A percentile compares a stretch with the other conserved stretches of the same genome.
These are phyloP conservation scores for Psilopsiagon aurifrons DNA, from an alignment of 2,113 vertebrate genomes.

Conservation along the genomic window DNA sequence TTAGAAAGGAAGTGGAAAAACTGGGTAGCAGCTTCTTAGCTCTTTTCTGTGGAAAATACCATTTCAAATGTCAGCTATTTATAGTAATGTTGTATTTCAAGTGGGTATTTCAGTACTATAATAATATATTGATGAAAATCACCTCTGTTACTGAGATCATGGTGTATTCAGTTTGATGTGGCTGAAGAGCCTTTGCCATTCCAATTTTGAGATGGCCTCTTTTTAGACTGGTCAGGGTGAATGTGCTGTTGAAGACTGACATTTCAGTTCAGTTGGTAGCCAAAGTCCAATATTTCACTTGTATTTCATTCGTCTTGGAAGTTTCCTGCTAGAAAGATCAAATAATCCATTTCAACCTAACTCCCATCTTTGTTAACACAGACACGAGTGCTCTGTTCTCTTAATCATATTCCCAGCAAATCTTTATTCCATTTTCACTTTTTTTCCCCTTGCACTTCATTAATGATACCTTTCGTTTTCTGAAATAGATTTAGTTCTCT, in stretches of 20 bases:
- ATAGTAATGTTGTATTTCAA: not conserved
- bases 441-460: not conserved
- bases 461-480: not conserved
- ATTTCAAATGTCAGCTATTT: conserved; percentile 54
- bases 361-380: not conserved
- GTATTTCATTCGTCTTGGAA: not conserved
- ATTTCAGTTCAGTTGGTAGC: not conserved
- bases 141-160: not conserved
- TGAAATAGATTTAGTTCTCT: not conserved
- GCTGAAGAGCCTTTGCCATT: not conserved
- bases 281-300: not conserved
- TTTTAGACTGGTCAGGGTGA: not conserved
- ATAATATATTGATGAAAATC: not conserved
- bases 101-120: not conserved
- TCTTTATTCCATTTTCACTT: not conserved
- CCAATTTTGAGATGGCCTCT: not conserved
- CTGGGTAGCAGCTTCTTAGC: not conserved
- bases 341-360: not conserved
- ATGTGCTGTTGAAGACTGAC: not conserved
- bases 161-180: not conserved
- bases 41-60: conserved; percentile 22
- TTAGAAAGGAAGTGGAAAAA: not conserved
- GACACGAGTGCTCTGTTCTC: not conserved
- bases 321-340: not conserved
- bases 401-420: not conserved